Evolutionary conservation across 2,797 vertebrate species (phyloP).

Genomic region (Taeniopygia guttata): DNA sequence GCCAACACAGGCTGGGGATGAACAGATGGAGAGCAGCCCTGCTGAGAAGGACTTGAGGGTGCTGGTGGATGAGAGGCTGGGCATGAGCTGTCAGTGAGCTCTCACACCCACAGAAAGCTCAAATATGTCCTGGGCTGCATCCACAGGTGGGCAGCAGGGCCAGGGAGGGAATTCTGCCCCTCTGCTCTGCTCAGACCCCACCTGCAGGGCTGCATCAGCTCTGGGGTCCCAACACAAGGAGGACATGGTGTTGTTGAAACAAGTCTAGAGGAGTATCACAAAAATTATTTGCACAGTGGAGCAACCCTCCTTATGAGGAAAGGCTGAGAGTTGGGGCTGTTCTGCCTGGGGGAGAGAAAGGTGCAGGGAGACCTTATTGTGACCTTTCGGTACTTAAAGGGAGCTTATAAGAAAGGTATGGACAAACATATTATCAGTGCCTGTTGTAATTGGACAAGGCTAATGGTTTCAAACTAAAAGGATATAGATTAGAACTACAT

Average conservation of each 20-base stretch:
- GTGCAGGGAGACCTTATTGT: rapidly evolving
- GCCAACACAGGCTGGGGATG: background rate
- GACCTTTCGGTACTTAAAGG: background rate
- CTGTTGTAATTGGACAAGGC: background rate
- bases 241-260: rapidly evolving
- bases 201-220: background rate
- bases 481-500: background rate
- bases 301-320: background rate
- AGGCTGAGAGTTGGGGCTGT: background rate
- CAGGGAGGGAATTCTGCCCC: background rate
- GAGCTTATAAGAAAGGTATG: no score
- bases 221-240: background rate
- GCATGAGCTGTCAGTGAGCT: rapidly evolving
- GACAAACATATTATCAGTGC: background rate
- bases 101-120: background rate
- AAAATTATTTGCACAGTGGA: background rate
- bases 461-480: background rate
- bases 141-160: background rate
- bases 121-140: rapidly evolving
- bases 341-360: background rate
- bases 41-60: rapidly evolving
- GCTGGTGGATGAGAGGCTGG: background rate
- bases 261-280: background rate
- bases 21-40: background rate
- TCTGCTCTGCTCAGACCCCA: background rate